These are phyloP conservation scores for Brachylomia viminalis DNA, from an alignment of 2,888 invertebrate species.

Conservation along the genomic window DNA sequence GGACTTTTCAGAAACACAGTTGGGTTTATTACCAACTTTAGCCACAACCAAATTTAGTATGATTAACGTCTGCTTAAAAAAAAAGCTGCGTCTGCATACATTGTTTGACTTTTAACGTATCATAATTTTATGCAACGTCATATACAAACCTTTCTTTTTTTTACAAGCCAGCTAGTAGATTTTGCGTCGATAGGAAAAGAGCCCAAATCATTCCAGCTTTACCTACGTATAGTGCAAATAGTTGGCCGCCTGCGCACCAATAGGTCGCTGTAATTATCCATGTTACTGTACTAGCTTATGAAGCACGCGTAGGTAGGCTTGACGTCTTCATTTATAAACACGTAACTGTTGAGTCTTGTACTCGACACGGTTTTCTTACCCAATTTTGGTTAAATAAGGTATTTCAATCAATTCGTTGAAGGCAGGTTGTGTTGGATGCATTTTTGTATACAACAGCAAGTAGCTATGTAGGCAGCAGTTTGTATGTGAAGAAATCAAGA, in stretches of 20 bases:
- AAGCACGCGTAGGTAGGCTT: conserved; percentile 55
- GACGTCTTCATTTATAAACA: conserved; percentile 34
- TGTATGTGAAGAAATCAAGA: not conserved
- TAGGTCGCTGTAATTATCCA: not conserved
- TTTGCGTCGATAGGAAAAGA: not conserved
- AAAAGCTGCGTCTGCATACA: not conserved
- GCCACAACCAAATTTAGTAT: too few species aligned
- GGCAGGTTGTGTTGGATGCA: not conserved
- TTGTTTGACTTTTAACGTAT: not conserved
- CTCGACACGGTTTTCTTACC: conserved; percentile 49
- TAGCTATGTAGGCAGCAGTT: not conserved
- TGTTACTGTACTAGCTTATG: conserved; percentile 10
- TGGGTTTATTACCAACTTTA: not conserved
- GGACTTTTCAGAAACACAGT: not conserved
- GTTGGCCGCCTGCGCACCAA: not conserved
- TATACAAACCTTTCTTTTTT: not conserved
- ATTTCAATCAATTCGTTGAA: not conserved
- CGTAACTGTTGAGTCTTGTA: conserved; percentile 17
- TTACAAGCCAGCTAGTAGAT: not conserved
- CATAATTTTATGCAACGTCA: not conserved
- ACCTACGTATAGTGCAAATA: not conserved
- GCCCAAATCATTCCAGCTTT: not conserved
- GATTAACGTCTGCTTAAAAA: too few species aligned
- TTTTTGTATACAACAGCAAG: not conserved
- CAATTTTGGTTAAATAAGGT: conserved; percentile 15